These are phyloP conservation scores for Drosophila punjabiensis DNA, from an alignment of 1,140 invertebrate species.

Conservation along the genomic window DNA sequence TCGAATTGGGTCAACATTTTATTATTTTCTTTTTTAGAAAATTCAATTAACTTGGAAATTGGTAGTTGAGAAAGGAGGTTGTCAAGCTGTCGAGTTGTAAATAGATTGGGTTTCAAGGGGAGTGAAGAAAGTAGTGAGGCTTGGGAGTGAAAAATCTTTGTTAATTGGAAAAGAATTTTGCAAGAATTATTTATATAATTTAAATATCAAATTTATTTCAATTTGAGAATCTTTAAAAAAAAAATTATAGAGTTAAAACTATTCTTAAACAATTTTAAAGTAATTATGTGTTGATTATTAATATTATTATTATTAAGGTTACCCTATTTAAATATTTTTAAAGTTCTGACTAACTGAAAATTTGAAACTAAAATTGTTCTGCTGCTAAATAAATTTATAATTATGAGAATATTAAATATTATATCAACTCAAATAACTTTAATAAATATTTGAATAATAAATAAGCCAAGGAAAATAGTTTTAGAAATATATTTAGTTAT, in stretches of 20 bases:
- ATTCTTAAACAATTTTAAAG: too few relatives aligned
- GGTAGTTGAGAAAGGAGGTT: neutral
- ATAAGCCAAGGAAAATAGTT: neutral
- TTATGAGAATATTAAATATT: too few relatives aligned
- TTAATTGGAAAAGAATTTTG: too few relatives aligned
- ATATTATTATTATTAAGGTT: too few relatives aligned
- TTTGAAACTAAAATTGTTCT: too few relatives aligned
- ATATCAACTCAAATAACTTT: neutral
- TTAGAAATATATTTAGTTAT: neutral
- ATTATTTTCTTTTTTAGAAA: neutral
- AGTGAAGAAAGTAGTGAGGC: neutral
- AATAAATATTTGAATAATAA: neutral
- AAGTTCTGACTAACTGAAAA: neutral
- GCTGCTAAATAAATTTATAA: too few relatives aligned
- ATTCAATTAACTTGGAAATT: conserved; percentile 2
- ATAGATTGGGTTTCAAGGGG: conserved; percentile 3
- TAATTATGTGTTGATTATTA: too few relatives aligned
- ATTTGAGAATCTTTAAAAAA: too few relatives aligned
- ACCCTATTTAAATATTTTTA: too few relatives aligned
- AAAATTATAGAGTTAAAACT: neutral
- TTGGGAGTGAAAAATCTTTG: neutral
- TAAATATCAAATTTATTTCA: too few relatives aligned
- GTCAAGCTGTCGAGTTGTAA: neutral
- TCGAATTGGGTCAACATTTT: conserved; percentile 15
- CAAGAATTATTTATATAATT: too few relatives aligned